Percentiles rank a stretch among this genome's conserved stretches.
Conservation (phyloP, 2,113 vertebrate species). For the Trematocara marginatum region DNA sequence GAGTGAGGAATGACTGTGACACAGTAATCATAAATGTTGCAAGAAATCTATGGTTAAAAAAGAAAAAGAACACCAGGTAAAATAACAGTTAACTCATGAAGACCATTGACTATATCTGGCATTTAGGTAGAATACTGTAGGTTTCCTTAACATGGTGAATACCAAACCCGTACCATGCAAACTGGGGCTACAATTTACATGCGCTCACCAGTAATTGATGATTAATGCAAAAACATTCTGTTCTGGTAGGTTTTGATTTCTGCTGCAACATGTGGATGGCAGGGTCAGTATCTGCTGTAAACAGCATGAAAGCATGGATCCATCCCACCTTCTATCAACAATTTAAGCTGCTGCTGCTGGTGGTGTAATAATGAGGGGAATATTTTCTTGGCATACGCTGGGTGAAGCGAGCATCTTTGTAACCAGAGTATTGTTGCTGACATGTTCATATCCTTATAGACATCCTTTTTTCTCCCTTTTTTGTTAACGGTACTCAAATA, state of each 20-base stretch:
- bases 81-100: not conserved
- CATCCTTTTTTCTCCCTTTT: not conserved
- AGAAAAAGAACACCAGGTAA: not conserved
- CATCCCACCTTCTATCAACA: not conserved
- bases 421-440: not conserved
- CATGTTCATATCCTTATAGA: not conserved
- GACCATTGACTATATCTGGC: not conserved
- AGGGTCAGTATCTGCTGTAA: not conserved
- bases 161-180: not conserved
- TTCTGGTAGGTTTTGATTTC: not conserved
- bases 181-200: not conserved
- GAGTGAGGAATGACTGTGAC: not conserved
- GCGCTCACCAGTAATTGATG: not conserved
- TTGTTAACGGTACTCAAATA: rapidly evolving
- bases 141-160: not conserved
- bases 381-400: not conserved
- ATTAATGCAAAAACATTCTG: not conserved
- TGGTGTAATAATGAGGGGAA: not conserved
- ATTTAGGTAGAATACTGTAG: not conserved
- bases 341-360: not conserved
- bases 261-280: no score
- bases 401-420: not conserved
- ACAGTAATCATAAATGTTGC: not conserved
- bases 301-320: not conserved
- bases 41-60: not conserved